Evolutionary conservation across 2,797 vertebrate genomes (phyloP).

Genomic region (Tamandua tetradactyla): DNA sequence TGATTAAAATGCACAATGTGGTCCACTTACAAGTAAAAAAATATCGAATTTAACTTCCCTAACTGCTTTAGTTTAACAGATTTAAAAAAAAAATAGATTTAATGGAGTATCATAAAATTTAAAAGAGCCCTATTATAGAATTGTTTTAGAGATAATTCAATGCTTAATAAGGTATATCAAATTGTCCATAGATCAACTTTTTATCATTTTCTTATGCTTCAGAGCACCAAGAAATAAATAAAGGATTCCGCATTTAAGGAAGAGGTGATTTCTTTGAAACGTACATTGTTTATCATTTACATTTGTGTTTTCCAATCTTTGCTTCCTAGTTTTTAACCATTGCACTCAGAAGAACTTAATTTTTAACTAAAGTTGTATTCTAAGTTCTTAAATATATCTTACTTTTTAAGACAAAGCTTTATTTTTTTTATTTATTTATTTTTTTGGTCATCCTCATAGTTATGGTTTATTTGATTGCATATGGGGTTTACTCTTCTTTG

Average conservation of each 20-base stretch:
- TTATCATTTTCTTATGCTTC: background rate
- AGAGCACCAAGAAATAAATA: background rate
- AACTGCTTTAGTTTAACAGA: conserved; percentile 67
- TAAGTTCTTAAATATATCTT: background rate
- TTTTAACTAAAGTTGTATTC: background rate
- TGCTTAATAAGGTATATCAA: background rate
- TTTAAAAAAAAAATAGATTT: conserved; percentile 58
- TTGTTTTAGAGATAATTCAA: background rate
- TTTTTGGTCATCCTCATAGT: too few species aligned
- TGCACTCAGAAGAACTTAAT: background rate
- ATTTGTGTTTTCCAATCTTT: background rate
- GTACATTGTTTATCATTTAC: background rate
- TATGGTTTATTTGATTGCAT: too few species aligned
- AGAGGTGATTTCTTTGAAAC: background rate
- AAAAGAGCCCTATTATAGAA: background rate
- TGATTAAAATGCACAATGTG: background rate
- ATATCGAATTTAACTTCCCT: conserved; percentile 68
- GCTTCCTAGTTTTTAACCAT: background rate
- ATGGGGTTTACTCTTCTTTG: background rate
- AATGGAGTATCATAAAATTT: conserved; percentile 60
- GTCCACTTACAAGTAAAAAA: conserved; percentile 60
- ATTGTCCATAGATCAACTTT: background rate
- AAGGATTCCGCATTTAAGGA: background rate
- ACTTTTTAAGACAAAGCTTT: background rate
- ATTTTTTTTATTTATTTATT: too few species aligned